phyloP scores from a whole-genome alignment of 2,113 vertebrate species.

The Podarcis cretensis region DNA sequence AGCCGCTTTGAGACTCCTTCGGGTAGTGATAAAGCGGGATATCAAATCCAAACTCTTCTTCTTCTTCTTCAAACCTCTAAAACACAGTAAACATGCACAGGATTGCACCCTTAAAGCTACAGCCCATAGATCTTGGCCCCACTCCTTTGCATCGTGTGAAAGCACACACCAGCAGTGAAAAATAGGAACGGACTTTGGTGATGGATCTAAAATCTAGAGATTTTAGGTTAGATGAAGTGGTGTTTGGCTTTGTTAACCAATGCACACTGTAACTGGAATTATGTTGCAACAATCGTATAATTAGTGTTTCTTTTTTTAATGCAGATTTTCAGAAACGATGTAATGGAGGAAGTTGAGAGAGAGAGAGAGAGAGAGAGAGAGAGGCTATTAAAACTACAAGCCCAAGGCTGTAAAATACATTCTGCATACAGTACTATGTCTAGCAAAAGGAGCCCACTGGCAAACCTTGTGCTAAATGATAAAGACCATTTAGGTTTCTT shows the following conservation, averaged over 20 bases:
- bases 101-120: neutral
- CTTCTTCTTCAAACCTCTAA: neutral
- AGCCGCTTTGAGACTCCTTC: too few species aligned
- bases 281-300: neutral
- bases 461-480: slow-evolving; percentile 25
- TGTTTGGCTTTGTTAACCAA: slow-evolving; percentile 8
- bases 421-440: neutral
- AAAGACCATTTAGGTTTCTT: slow-evolving; percentile 28
- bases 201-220: neutral
- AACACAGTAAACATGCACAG: neutral
- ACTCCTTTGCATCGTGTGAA: neutral
- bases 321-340: too few species aligned
- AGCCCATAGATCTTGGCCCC: neutral
- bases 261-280: neutral
- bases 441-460: neutral
- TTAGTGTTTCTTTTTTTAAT: neutral
- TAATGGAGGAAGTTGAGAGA: neutral
- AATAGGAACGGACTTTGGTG: neutral
- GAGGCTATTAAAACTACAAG: neutral
- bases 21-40: too few species aligned
- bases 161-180: neutral
- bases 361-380: neutral
- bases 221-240: neutral
- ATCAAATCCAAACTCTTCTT: too few species aligned
- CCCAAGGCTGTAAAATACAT: neutral